A percentile compares a stretch with the other conserved stretches of the same genome.
phyloP scores from a whole-genome alignment of 2,113 vertebrate species.

The Hemicordylus capensis region DNA sequence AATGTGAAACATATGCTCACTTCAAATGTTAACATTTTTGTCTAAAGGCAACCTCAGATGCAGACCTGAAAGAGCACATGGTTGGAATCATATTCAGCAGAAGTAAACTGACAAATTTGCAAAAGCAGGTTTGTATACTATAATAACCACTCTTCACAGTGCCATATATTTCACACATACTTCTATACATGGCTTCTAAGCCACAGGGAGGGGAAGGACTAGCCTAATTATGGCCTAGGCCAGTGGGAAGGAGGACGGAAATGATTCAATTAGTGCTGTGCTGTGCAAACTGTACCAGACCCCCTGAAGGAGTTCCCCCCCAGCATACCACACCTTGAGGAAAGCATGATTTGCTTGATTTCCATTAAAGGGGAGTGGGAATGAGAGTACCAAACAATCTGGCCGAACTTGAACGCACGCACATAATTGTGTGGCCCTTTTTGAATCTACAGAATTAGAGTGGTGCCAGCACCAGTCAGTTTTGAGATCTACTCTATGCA shows the following conservation, averaged over 20 bases:
- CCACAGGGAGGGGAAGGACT: not conserved
- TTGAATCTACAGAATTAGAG: not conserved
- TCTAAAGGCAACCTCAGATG: conserved; percentile 92
- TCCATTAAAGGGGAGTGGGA: not conserved
- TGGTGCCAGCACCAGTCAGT: not conserved
- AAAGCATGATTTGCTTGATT: not conserved
- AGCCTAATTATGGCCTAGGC: not conserved
- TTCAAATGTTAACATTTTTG: conserved; percentile 24
- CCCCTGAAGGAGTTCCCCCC: not conserved
- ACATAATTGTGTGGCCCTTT: not conserved
- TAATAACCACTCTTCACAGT: not conserved
- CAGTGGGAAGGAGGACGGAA: not conserved
- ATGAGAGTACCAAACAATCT: not conserved
- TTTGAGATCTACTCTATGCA: not conserved
- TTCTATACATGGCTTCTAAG: not conserved
- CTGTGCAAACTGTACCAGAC: not conserved
- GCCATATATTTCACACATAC: not conserved
- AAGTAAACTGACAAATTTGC: conserved; percentile 97
- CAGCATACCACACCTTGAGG: not conserved
- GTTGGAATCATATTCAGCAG: conserved; percentile 99
- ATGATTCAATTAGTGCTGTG: not conserved
- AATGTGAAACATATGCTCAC: not conserved
- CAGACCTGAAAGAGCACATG: conserved; percentile 99
- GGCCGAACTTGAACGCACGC: no score
- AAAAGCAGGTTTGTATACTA: conserved; percentile 90